Base-by-base conservation (phyloP, 1,140 invertebrate genomes). In the Neotoxoptera formosana region DNA sequence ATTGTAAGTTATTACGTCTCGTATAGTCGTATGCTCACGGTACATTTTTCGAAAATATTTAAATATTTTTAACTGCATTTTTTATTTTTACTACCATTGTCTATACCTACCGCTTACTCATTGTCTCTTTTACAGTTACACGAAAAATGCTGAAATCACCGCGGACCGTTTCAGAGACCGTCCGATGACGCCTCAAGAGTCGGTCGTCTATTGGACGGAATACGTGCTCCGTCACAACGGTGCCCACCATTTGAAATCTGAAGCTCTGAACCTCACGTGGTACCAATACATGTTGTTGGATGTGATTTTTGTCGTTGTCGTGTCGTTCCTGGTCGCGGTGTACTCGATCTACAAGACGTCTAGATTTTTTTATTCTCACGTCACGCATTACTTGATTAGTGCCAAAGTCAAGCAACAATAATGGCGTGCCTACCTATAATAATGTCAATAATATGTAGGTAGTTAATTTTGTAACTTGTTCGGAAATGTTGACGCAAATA, bases 161-260 rank as follows among this genome's bases (percentile, higher is more conserved):
- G 81, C 94, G 0, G 91, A 76, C 3, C 41, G 91, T 36, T 94
- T 94, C 90, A 93, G 53, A 53, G 94, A 94, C 51, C 81, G 94
- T 48, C 95, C 96, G 0, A 94, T 96, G 94, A 94, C 95, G 11
- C 95, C 96, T 1, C 94, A 96, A 81, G 95, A 96, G 7, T 96
- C 95, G 0, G 96, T 96, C 0, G 94, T 96, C n/a, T 96, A 96
- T 95, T 97, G 96, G 96, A 95, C 96, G 0, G 96, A 96, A 94
- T 96, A 96, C 93, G 94, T 94, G 0, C 67, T 96, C 21, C 94
- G 95, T 83, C 95, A 96, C 94, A 95, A 95, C 41, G 95, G 95
- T 84, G 94, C 94, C n/a, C 67, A 83, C 14, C 94, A 94, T 34
- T 76, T 94, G 25, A 93, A 93, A 41, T 87, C 93, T 6, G 83